phyloP scores from a whole-genome alignment of 2,113 vertebrate species.

The Siniperca knerii region DNA sequence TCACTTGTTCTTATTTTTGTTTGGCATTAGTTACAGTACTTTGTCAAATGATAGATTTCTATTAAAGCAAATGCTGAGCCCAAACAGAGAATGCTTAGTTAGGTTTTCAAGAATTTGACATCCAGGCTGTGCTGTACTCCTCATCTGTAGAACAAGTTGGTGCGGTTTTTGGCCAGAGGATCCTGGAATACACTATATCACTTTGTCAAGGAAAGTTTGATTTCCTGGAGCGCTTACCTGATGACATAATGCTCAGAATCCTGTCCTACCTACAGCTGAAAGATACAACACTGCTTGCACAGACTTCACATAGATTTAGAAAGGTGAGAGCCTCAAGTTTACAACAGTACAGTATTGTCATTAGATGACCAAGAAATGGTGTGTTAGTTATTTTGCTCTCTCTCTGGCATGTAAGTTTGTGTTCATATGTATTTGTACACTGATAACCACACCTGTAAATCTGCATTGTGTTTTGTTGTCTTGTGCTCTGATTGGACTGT shows the following conservation, averaged over 20 bases:
- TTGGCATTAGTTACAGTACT: neutral
- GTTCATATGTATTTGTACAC: neutral
- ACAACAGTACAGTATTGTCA: neutral
- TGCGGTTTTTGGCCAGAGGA: slow-evolving; percentile 79
- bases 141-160: slow-evolving; percentile 77
- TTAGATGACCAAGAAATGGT: neutral
- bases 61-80: too few relatives aligned
- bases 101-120: neutral
- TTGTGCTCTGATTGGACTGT: slow-evolving; percentile 23
- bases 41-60: too few relatives aligned
- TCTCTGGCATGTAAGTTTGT: neutral
- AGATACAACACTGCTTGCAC: slow-evolving; percentile 80
- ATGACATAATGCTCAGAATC: slow-evolving; percentile 81
- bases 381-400: slow-evolving; percentile 2
- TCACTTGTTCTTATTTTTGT: neutral
- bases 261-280: slow-evolving; percentile 84
- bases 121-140: neutral
- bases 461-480: slow-evolving; percentile 15
- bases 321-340: slow-evolving; percentile 75
- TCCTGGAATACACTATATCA: slow-evolving; percentile 80
- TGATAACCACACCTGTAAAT: slow-evolving; percentile 6
- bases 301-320: slow-evolving; percentile 81
- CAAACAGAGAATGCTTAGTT: neutral
- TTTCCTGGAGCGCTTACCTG: slow-evolving; percentile 86
- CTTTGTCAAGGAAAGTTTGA: slow-evolving; percentile 84